Conservation (phyloP, 2,888 invertebrate species). For the Pilophorus perplexus region DNA sequence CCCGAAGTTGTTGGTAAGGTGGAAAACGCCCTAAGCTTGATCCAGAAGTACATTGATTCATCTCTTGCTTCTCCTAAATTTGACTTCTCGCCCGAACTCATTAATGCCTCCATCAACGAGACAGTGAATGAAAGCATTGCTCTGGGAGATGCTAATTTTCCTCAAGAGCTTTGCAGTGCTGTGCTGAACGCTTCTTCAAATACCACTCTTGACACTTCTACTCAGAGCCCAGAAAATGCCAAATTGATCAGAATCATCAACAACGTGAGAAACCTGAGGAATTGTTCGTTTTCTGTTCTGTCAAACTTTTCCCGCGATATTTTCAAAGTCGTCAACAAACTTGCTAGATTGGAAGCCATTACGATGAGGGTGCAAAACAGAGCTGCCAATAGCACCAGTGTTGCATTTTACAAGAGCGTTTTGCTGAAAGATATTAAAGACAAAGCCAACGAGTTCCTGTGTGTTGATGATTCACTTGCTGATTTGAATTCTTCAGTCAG, state of each 20-base stretch:
- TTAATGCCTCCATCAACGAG: not conserved
- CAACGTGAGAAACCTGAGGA: not conserved
- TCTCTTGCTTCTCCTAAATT: not conserved
- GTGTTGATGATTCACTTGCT: too few relatives aligned
- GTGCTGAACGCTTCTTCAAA: not conserved
- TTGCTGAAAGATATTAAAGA: not conserved
- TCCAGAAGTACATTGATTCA: not conserved
- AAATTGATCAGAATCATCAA: not conserved
- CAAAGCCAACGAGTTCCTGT: too few relatives aligned
- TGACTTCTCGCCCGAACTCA: not conserved
- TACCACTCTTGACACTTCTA: not conserved
- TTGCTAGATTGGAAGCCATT: not conserved
- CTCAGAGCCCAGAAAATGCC: not conserved
- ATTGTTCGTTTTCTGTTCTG: not conserved
- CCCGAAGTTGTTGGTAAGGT: not conserved
- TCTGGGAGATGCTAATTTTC: too few relatives aligned
- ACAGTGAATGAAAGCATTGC: too few relatives aligned
- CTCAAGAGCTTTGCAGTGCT: constrained; percentile 3
- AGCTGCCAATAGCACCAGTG: not conserved
- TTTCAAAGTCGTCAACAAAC: not conserved
- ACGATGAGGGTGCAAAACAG: not conserved
- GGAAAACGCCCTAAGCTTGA: not conserved
- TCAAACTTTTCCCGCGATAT: not conserved
- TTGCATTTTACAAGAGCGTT: not conserved
- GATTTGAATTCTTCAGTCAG: too few relatives aligned